phyloP scores from a whole-genome alignment of 2,113 vertebrate species.

The Nesoenas mayeri region DNA sequence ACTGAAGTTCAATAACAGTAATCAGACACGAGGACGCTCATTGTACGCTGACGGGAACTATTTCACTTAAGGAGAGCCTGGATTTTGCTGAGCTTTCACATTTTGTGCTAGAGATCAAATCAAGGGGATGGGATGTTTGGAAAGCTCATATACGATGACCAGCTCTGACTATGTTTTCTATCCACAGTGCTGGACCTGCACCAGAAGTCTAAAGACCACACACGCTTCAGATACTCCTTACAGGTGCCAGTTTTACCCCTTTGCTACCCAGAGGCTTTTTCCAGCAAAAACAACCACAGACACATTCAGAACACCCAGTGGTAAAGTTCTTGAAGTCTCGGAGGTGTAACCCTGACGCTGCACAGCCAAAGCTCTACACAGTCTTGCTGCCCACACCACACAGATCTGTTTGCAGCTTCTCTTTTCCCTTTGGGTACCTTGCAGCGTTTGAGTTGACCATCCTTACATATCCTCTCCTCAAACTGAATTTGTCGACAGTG shows the following conservation, averaged over 20 bases:
- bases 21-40: not conserved
- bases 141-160: not conserved
- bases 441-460: not conserved
- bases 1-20: not conserved
- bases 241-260: not conserved
- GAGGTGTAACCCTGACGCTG: not conserved
- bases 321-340: too few species aligned
- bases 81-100: not conserved
- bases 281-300: not conserved
- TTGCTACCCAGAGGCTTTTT: not conserved
- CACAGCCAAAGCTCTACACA: not conserved
- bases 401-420: not conserved
- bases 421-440: not conserved
- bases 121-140: not conserved
- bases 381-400: not conserved
- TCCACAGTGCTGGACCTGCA: not conserved
- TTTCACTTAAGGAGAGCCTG: not conserved
- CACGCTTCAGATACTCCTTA: not conserved
- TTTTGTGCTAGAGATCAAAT: not conserved
- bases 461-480: not conserved
- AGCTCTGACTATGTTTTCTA: not conserved
- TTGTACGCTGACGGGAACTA: not conserved
- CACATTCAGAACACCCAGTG: too few species aligned
- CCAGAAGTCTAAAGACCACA: not conserved
- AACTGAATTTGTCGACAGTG: not conserved